Conservation (phyloP, 2,113 vertebrate species). For the Silurus glanis region DNA sequence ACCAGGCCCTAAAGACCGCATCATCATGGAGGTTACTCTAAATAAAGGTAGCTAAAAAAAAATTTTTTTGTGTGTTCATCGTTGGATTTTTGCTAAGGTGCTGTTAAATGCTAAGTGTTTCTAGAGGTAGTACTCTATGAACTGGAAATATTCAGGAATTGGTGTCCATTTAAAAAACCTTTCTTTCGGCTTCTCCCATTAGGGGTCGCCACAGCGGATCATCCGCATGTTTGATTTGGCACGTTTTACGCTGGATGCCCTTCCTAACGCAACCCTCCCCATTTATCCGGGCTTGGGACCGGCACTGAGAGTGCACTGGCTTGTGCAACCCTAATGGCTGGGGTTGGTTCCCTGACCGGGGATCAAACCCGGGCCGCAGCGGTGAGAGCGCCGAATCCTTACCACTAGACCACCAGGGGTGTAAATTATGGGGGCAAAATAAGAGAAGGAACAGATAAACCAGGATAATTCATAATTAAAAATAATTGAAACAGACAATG, state of each 20-base stretch:
- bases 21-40: conserved; percentile 93
- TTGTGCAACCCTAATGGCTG: no score
- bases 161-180: no score
- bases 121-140: neutral
- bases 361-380: conserved; percentile 65
- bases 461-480: neutral
- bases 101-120: neutral
- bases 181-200: no score
- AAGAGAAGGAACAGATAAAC: neutral
- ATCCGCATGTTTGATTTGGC: no score
- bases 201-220: no score
- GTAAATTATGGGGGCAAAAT: neutral
- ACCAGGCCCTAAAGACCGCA: conserved; percentile 89
- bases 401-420: no score
- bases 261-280: no score
- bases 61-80: neutral
- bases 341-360: conserved; percentile 59
- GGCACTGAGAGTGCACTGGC: no score
- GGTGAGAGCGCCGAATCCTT: conserved; percentile 66
- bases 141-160: neutral
- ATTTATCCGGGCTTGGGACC: no score
- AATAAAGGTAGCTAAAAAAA: conserved; percentile 81
- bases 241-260: no score
- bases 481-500: neutral
- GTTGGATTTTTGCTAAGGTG: neutral